phyloP scores from a whole-genome alignment of 1,140 invertebrate species.

The Hormaphis cornu region DNA sequence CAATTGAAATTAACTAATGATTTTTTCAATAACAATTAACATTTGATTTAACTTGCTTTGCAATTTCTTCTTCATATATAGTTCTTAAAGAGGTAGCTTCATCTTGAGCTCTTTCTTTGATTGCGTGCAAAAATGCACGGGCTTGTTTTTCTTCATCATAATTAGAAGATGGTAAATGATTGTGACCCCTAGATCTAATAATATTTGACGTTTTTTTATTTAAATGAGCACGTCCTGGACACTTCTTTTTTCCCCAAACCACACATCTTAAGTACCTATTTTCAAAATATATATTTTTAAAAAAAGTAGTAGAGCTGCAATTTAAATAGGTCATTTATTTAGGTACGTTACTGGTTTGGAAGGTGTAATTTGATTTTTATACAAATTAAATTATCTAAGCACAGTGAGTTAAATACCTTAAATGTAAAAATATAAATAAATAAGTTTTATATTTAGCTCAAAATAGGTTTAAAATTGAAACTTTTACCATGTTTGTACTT shows the following conservation, averaged over 20 bases:
- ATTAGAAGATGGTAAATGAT: constrained; percentile 23
- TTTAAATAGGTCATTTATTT: too few relatives aligned
- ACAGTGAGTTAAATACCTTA: too few relatives aligned
- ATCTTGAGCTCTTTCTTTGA: constrained; percentile 23
- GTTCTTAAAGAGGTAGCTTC: constrained; percentile 11
- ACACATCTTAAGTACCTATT: constrained; percentile 25
- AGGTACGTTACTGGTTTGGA: too few relatives aligned
- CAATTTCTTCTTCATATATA: constrained; percentile 19
- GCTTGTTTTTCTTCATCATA: constrained; percentile 24
- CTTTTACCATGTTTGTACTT: too few relatives aligned
- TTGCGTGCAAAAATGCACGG: constrained; percentile 23
- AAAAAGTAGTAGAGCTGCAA: background rate
- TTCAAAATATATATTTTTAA: background rate
- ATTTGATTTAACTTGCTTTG: background rate
- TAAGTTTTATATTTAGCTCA: too few relatives aligned
- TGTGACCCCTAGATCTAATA: constrained; percentile 17
- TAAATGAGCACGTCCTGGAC: constrained; percentile 22
- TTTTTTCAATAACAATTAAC: background rate
- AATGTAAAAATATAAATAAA: too few relatives aligned
- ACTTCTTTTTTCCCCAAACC: constrained; percentile 31
- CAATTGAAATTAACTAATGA: background rate
- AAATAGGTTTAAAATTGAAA: too few relatives aligned
- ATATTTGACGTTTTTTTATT: constrained; percentile 8
- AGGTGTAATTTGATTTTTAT: too few relatives aligned
- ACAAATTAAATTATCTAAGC: too few relatives aligned